A percentile compares a stretch with the other conserved stretches of the same genome.
Evolutionary conservation across 92 coral and sea anemone genomes (phyloP).

Genomic region (Epizoanthus ramosus): DNA sequence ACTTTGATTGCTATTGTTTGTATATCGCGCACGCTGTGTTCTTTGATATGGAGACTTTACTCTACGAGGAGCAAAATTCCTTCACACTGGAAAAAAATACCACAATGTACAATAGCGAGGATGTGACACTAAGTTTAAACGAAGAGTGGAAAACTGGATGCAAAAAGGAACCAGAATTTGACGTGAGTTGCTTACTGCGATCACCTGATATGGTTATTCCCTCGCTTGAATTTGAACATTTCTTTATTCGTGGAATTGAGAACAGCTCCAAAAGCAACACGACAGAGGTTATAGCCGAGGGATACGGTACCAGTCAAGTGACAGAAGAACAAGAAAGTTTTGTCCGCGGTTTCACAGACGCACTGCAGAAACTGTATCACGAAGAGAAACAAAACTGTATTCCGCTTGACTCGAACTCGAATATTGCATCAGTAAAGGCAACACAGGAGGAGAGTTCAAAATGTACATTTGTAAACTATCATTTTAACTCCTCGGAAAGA

Average conservation of each 20-base stretch:
- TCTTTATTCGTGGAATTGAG: slow-evolving; percentile 69
- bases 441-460: slow-evolving; percentile 54
- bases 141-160: slow-evolving; percentile 54
- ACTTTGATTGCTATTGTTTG: slow-evolving; percentile 4
- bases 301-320: slow-evolving; percentile 39
- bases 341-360: slow-evolving; percentile 88
- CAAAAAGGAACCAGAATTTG: slow-evolving; percentile 58
- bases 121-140: slow-evolving; percentile 41
- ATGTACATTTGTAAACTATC: slow-evolving; percentile 78
- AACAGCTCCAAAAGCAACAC: slow-evolving; percentile 21
- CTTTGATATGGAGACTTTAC: slow-evolving; percentile 56
- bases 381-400: slow-evolving; percentile 58
- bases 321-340: slow-evolving; percentile 88
- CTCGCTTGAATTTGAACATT: slow-evolving; percentile 79
- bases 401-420: slow-evolving; percentile 39
- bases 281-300: slow-evolving; percentile 23
- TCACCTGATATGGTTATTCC: slow-evolving; percentile 85
- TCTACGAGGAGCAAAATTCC: slow-evolving; percentile 69
- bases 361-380: slow-evolving; percentile 67
- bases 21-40: slow-evolving; percentile 11
- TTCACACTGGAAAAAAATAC: slow-evolving; percentile 55
- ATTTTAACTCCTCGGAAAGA: slow-evolving; percentile 73
- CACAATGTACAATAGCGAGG: slow-evolving; percentile 52
- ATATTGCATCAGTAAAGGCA: slow-evolving; percentile 29
- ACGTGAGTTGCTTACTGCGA: slow-evolving; percentile 69